phyloP scores from a whole-genome alignment of 2,888 invertebrate genomes.

The Drosophila mulleri region DNA sequence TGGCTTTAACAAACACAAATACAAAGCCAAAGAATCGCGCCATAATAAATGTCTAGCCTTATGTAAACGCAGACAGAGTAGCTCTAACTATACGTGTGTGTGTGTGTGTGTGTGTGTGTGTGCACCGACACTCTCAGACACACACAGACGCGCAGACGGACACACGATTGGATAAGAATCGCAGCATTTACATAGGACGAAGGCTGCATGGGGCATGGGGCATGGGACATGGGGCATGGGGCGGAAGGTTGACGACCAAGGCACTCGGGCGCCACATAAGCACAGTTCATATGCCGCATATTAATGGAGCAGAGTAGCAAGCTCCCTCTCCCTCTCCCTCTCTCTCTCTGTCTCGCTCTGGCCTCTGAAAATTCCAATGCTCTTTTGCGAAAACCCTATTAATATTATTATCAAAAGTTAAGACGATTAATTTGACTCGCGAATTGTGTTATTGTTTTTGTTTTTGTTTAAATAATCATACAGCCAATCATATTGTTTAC shows the following conservation, averaged over 20 bases:
- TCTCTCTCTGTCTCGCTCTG: background rate
- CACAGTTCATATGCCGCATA: slow-evolving; percentile 13
- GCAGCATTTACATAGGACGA: slow-evolving; percentile 44
- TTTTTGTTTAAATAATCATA: background rate
- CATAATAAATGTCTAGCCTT: slow-evolving; percentile 70
- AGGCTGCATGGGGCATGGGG: background rate
- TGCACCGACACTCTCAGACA: slow-evolving; percentile 16
- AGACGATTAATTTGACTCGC: background rate
- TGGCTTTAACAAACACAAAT: slow-evolving; percentile 50
- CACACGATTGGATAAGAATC: slow-evolving; percentile 49
- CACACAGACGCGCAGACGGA: slow-evolving; percentile 26
- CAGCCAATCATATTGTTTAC: too few relatives aligned
- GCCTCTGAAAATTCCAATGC: background rate
- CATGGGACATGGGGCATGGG: too few relatives aligned
- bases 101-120: slow-evolving; percentile 21
- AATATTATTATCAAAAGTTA: slow-evolving; percentile 1
- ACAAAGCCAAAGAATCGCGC: slow-evolving; percentile 18
- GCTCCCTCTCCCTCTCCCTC: background rate
- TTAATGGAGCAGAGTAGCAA: slow-evolving; percentile 5
- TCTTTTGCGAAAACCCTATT: background rate
- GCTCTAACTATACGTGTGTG: slow-evolving; percentile 10
- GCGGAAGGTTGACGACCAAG: background rate
- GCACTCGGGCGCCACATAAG: slow-evolving; percentile 13
- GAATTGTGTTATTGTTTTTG: background rate
- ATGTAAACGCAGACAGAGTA: slow-evolving; percentile 61